Conservation (phyloP, 2,797 vertebrate genomes). For the Amphiprion clarkii region DNA sequence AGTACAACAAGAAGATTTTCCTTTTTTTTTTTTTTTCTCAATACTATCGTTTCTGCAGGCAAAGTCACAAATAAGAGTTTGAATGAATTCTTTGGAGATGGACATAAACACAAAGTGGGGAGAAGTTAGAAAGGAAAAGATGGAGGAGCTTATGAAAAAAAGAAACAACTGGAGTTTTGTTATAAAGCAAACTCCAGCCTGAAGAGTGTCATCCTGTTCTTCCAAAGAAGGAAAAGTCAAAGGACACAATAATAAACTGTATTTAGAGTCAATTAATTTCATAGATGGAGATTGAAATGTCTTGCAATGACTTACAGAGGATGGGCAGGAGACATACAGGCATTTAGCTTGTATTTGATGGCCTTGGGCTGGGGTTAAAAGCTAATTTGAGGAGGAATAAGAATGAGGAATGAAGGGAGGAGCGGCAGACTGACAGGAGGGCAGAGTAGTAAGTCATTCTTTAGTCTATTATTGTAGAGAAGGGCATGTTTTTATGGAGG, state of each 20-base stretch:
- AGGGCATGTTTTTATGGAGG: constrained; percentile 98
- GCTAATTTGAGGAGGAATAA: constrained; percentile 69
- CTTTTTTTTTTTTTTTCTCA: constrained; percentile 79
- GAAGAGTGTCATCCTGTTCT: constrained; percentile 74
- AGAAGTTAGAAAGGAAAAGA: constrained; percentile 59
- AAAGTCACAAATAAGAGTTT: constrained; percentile 92
- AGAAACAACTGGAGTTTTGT: constrained; percentile 59
- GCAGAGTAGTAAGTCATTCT: constrained; percentile 62
- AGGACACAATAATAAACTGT: constrained; percentile 75
- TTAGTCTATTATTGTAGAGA: constrained; percentile 93
- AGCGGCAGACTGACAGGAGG: constrained; percentile 69
- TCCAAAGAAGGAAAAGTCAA: constrained; percentile 82
- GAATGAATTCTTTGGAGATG: constrained; percentile 92
- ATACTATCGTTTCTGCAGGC: constrained; percentile 90
- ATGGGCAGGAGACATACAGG: constrained; percentile 64
- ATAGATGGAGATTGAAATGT: constrained; percentile 71
- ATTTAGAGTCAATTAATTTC: constrained; percentile 72
- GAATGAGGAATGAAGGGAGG: constrained; percentile 67
- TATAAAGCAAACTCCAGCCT: constrained; percentile 72
- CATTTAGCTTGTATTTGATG: constrained; percentile 66
- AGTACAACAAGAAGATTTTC: constrained; percentile 92
- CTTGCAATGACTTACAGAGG: constrained; percentile 65
- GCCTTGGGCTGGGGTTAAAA: constrained; percentile 63
- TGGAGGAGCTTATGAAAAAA: constrained; percentile 55
- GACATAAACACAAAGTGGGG: constrained; percentile 78